Conservation (phyloP, 92 coral and sea anemone species). For the Epizoanthus ramosus region DNA sequence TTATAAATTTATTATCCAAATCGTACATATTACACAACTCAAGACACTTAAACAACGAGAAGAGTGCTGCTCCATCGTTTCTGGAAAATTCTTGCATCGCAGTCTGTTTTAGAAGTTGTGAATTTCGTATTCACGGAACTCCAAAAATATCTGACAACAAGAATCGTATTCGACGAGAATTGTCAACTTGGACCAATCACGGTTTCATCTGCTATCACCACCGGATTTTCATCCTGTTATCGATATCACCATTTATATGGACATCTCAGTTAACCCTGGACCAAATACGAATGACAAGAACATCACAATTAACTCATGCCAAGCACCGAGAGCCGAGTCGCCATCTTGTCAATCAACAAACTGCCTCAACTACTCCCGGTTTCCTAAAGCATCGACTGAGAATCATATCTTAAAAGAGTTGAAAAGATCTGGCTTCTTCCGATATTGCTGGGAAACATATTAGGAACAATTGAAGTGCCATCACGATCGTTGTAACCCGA, state of each 20-base stretch:
- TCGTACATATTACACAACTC: no score
- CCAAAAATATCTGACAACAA: not conserved
- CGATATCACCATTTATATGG: slow-evolving; percentile 26
- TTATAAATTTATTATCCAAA: no score
- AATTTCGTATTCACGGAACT: not conserved
- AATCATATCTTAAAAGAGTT: no score
- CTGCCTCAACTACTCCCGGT: no score
- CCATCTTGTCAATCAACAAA: not conserved
- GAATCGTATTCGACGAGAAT: not conserved
- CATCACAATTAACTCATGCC: not conserved
- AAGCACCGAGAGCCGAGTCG: not conserved
- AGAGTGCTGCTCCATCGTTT: no score
- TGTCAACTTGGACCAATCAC: not conserved
- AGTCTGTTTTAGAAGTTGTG: not conserved
- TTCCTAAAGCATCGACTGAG: no score
- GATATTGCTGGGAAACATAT: no score
- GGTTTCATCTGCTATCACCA: slow-evolving; percentile 12
- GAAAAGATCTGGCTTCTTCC: no score
- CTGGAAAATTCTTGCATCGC: not conserved
- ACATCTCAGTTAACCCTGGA: slow-evolving; percentile 9
- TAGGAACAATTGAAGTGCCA: no score
- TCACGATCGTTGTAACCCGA: no score
- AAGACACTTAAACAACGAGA: no score
- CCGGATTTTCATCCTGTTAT: slow-evolving; percentile 17
- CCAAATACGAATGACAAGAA: not conserved